Base-by-base conservation (phyloP, 2,888 invertebrate genomes). In the Theodoxus fluviatilis region DNA sequence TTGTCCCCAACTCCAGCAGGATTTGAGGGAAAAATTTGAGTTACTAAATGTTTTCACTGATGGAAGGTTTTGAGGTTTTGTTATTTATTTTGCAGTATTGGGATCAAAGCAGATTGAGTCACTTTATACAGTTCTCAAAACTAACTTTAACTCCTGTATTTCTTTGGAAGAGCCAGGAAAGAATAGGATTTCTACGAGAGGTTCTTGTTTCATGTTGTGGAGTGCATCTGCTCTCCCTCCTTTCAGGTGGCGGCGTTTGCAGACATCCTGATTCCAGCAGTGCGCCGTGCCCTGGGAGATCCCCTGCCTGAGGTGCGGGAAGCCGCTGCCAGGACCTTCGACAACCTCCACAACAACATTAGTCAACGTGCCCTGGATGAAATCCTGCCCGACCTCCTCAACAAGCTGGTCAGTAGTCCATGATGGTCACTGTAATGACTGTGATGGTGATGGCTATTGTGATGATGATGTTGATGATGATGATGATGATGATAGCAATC, bases 321-420 rank as follows among this genome's bases (percentile, higher is more conserved):
- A 87, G 97, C 98, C 4, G 98, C 98, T 0, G 98, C 98, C 12
- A 93, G 94, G 84, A 97, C 98, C 0, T 99, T 99, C 88, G 97
- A 98, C 87, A 94, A 94, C 80, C 91, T 99, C 77, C 97, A 98
- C 90, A 92, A 93, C 69, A 96, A 95, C 74, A 96, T 97, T 74
- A 98, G 96, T 69, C 92, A 93, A 74, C 91, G 94, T 84, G 97
- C 98, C 63, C 90, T 99, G 69, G 98, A 99, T 88, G 98, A 99
- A 86, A 97, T 99, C 87, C 90, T 99, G 76, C 96, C 97, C 69
- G 91, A 93, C 73, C 93, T 99, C 91, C 90, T 99, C 79, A 92
- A 92, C 35, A 91, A 93, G 83, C 84, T 94, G 87, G 91, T 91
- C 81, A 72, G 78, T 67, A 22, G 0, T 33, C 3, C 9, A 35